Evolutionary conservation across 2,797 vertebrate genomes (phyloP).

Genomic region (Sebastiscus albofasciatus): DNA sequence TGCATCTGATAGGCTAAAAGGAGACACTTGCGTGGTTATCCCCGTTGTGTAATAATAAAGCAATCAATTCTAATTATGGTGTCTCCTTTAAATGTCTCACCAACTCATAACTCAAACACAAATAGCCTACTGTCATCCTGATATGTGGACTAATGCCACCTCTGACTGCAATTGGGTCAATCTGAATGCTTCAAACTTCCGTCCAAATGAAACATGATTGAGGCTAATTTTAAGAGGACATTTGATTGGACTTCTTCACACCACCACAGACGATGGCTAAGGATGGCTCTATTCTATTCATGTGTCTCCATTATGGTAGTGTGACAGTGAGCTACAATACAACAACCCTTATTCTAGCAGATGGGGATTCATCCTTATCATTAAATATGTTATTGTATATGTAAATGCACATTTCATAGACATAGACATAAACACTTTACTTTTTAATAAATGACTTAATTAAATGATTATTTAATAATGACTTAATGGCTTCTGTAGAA

Average conservation of each 20-base stretch:
- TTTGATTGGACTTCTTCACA: background rate
- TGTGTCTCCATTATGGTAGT: too few relatives aligned
- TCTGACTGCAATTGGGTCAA: background rate
- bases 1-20: background rate
- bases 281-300: background rate
- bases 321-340: background rate
- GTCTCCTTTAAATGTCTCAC: too few relatives aligned
- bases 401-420: background rate
- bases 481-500: background rate
- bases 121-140: background rate
- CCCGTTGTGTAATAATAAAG: background rate
- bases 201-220: background rate
- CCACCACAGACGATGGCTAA: background rate
- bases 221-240: too few relatives aligned
- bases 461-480: too few relatives aligned
- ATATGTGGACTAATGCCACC: background rate
- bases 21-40: background rate
- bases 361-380: too few relatives aligned
- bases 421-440: too few relatives aligned
- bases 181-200: background rate
- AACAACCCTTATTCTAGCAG: too few relatives aligned
- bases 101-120: background rate
- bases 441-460: too few relatives aligned
- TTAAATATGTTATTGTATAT: background rate
- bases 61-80: background rate